phyloP scores from a whole-genome alignment of 2,113 vertebrate species.

The Strigops habroptila region DNA sequence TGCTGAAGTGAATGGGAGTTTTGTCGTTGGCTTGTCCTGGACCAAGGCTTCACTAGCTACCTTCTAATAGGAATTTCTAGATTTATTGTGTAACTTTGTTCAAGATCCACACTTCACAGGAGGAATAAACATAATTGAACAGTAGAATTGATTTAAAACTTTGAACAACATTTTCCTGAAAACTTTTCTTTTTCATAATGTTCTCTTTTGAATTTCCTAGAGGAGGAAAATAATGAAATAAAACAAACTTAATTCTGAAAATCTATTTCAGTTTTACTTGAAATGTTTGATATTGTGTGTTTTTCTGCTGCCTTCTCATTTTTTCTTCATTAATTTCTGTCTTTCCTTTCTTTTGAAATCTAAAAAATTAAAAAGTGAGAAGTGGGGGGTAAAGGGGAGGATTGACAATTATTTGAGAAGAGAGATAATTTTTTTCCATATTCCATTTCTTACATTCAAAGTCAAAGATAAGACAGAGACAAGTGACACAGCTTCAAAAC shows the following conservation, averaged over 20 bases:
- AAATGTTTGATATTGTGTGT: fast-evolving
- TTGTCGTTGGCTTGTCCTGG: background rate
- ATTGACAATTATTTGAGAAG: background rate
- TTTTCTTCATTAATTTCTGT: background rate
- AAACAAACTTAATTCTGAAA: background rate
- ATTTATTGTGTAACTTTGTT: background rate
- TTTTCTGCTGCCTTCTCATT: background rate
- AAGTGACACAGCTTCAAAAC: background rate
- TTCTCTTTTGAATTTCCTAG: background rate
- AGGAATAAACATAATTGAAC: background rate
- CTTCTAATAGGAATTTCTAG: background rate
- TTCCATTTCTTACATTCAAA: background rate
- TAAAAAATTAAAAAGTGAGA: background rate
- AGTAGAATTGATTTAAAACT: background rate
- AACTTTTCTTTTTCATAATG: background rate
- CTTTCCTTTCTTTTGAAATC: background rate
- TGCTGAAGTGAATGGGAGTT: background rate
- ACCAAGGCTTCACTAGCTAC: background rate
- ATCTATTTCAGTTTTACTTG: background rate
- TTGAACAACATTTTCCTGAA: background rate
- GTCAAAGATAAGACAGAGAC: background rate
- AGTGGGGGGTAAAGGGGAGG: fast-evolving
- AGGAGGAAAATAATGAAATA: background rate
- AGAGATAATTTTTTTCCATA: background rate
- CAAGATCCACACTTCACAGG: background rate